Evolutionary conservation across 1,140 invertebrate species (phyloP), one percentile per base, ranked within the genome.

Genomic region (Frieseomelitta varia): DNA sequence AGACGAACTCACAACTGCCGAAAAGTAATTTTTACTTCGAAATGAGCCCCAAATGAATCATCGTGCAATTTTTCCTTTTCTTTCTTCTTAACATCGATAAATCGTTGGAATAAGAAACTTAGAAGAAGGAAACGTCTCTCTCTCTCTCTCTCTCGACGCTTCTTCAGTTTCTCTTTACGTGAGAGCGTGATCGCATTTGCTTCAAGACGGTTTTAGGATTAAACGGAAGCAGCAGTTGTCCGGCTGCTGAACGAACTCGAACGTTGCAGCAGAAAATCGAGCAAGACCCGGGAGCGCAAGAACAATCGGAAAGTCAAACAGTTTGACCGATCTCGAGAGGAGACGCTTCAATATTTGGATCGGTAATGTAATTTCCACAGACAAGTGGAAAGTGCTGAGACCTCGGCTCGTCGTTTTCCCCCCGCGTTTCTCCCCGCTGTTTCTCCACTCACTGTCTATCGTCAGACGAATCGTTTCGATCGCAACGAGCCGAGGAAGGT

Each of bases 251-350:
- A 85, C 86, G 34, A 77, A 17, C 47, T 71, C 72, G 63, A 30
- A 72, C 76, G 56, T 34, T 30, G n/a, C 51, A 30, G 47, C 30
- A 78, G 53, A 56, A 81, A 74, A 55, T 24, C 61, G 51, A 47
- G 24, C 34, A n/a, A n/a, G n/a, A n/a, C n/a, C 65, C 82, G 68
- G 65, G 68, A 69, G 69, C 65, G 30, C 78, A 53, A 24, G 79
- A 76, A 84, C 77, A 84, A 84, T 86, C 77, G 75, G 51, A 55
- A 91, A 91, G 89, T 91, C 89, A 91, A 92, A 92, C 85, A 90
- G 67, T 80, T 89, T 72, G 82, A 85, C 77, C 86, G 51, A 79
- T 27, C 71, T 63, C 19, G 68, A 51, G 14, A 86, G 86, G 84
- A 84, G 81, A 53, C 71, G 76, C 84, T 87, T 63, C 85, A 91